Evolutionary conservation across 2,888 invertebrate genomes (phyloP).

Genomic region (Thysanoteuthis rhombus): DNA sequence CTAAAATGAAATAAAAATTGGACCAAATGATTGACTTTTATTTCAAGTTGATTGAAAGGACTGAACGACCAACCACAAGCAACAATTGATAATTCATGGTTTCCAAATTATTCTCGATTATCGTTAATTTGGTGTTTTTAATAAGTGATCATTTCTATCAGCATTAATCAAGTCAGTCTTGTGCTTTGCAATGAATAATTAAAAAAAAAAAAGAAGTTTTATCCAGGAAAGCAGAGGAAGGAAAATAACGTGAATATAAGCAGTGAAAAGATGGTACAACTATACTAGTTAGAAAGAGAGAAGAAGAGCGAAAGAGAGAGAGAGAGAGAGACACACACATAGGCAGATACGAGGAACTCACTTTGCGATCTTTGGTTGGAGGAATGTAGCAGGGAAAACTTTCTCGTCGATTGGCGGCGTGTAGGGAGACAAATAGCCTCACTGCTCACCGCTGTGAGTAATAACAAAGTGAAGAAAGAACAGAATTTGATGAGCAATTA

Average conservation of each 20-base stretch:
- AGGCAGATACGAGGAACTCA: background rate
- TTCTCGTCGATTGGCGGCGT: background rate
- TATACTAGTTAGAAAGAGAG: background rate
- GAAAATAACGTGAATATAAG: background rate
- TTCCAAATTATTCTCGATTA: background rate
- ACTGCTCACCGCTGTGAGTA: slow-evolving; percentile 12
- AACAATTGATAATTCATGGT: background rate
- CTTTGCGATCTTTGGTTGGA: background rate
- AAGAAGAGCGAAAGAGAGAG: too few relatives aligned
- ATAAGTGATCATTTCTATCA: background rate
- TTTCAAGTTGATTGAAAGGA: background rate
- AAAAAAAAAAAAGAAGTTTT: background rate
- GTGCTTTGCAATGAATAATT: background rate
- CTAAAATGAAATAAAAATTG: too few relatives aligned
- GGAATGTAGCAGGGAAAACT: background rate
- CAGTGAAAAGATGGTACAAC: background rate
- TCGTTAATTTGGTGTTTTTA: background rate
- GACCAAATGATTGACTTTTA: background rate
- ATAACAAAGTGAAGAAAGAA: background rate
- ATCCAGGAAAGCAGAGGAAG: background rate
- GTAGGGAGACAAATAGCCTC: background rate
- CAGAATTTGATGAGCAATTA: background rate
- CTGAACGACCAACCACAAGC: background rate
- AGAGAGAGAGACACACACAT: background rate
- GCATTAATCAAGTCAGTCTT: background rate